phyloP scores from a whole-genome alignment of 1,140 invertebrate species.

The Plodia interpunctella region DNA sequence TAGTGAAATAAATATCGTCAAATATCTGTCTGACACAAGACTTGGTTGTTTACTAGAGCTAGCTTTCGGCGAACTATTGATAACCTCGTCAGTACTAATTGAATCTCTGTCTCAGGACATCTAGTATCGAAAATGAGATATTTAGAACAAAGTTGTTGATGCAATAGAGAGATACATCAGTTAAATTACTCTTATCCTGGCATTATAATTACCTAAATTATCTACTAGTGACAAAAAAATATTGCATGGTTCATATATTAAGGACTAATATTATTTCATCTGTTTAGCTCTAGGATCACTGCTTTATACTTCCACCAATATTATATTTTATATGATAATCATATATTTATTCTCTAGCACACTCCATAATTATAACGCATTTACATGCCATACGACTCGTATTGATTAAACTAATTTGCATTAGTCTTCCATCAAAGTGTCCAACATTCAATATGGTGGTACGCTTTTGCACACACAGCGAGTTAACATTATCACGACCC shows the following conservation, averaged over 20 bases:
- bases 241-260: too few species aligned
- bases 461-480: too few species aligned
- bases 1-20: not conserved
- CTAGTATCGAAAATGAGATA: not conserved
- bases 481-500: too few species aligned
- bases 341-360: too few species aligned
- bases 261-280: too few species aligned
- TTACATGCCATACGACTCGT: not conserved
- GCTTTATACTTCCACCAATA: too few species aligned
- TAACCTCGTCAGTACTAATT: not conserved
- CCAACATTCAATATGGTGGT: not conserved
- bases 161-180: not conserved
- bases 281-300: too few species aligned
- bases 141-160: not conserved
- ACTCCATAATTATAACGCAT: too few species aligned
- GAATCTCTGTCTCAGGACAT: not conserved
- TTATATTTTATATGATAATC: too few species aligned
- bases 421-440: conserved; percentile 1
- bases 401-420: not conserved
- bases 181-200: too few species aligned
- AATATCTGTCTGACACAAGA: not conserved
- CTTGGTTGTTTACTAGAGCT: not conserved
- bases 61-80: not conserved
- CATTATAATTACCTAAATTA: too few species aligned
- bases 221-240: too few species aligned